These are phyloP conservation scores for Myotis lucifugus DNA, from an alignment of 2,113 vertebrate genomes.

Conservation along the genomic window DNA sequence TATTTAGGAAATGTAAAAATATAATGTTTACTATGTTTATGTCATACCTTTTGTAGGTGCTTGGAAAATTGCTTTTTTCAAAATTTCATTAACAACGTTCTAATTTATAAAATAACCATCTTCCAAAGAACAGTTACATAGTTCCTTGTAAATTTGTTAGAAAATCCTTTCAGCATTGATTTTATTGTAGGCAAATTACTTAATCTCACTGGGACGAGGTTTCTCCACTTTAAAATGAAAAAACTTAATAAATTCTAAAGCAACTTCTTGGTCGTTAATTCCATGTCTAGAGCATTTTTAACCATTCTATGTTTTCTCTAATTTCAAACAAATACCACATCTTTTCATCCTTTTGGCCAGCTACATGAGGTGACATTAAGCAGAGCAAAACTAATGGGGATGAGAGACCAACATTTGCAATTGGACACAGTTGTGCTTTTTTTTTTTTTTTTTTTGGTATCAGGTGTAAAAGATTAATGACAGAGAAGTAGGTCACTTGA, in stretches of 20 bases:
- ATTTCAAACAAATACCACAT: not conserved
- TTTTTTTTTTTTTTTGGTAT: not conserved
- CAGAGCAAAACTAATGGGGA: not conserved
- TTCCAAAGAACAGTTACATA: not conserved
- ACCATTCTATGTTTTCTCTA: not conserved
- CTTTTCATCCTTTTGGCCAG: not conserved
- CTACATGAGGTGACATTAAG: not conserved
- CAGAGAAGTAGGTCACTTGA: not conserved
- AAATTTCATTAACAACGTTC: not conserved
- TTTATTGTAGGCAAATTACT: not conserved
- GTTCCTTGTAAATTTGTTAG: not conserved
- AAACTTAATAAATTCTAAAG: not conserved
- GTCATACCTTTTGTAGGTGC: not conserved
- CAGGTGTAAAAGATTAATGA: not conserved
- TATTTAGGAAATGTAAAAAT: slow-evolving; percentile 15
- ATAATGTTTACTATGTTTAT: not conserved
- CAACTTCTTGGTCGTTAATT: not conserved
- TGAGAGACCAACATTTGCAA: not conserved
- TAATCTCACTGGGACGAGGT: not conserved
- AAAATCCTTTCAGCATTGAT: not conserved
- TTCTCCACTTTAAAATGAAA: slow-evolving; percentile 24
- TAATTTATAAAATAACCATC: not conserved
- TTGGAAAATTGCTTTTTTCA: not conserved
- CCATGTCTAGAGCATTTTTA: not conserved
- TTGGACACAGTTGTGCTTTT: not conserved